Conservation (phyloP, 2,797 vertebrate genomes). For the Pipistrellus nathusii region DNA sequence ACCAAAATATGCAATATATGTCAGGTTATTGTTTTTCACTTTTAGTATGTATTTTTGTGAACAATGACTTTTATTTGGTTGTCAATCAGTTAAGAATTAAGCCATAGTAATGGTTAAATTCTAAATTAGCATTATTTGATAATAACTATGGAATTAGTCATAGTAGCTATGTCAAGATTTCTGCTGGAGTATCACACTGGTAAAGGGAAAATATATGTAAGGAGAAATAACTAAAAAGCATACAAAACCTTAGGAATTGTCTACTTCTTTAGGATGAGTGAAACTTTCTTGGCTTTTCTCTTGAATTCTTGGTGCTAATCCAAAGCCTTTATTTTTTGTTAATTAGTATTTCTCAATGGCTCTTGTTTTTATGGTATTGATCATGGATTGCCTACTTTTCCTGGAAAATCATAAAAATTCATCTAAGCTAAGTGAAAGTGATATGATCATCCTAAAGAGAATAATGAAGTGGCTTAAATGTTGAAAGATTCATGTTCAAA, state of each 20-base stretch:
- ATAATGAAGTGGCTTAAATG: slow-evolving; percentile 58
- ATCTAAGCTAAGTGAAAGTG: slow-evolving; percentile 38
- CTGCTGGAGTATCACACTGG: background rate
- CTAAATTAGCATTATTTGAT: slow-evolving; percentile 67
- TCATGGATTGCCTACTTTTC: slow-evolving; percentile 23
- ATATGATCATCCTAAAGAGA: slow-evolving; percentile 40
- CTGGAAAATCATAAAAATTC: slow-evolving; percentile 50
- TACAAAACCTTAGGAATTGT: slow-evolving; percentile 9
- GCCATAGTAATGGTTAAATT: slow-evolving; percentile 55
- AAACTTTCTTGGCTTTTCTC: slow-evolving; percentile 6
- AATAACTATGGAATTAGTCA: slow-evolving; percentile 67
- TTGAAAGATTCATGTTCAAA: slow-evolving; percentile 40
- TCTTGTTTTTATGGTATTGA: slow-evolving; percentile 30
- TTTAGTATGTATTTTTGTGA: slow-evolving; percentile 59
- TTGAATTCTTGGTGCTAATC: slow-evolving; percentile 35
- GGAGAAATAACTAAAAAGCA: background rate
- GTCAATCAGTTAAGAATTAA: slow-evolving; percentile 63
- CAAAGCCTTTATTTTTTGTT: slow-evolving; percentile 33
- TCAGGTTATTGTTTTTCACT: slow-evolving; percentile 58
- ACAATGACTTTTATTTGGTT: slow-evolving; percentile 59
- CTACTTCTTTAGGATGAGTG: slow-evolving; percentile 2
- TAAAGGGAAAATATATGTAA: background rate
- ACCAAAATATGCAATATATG: slow-evolving; percentile 30
- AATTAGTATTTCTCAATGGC: slow-evolving; percentile 43
- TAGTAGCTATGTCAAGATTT: slow-evolving; percentile 70